Evolutionary conservation across 2,113 vertebrate genomes (phyloP), one percentile per base, ranked within the genome.

Genomic region (Procapra przewalskii): DNA sequence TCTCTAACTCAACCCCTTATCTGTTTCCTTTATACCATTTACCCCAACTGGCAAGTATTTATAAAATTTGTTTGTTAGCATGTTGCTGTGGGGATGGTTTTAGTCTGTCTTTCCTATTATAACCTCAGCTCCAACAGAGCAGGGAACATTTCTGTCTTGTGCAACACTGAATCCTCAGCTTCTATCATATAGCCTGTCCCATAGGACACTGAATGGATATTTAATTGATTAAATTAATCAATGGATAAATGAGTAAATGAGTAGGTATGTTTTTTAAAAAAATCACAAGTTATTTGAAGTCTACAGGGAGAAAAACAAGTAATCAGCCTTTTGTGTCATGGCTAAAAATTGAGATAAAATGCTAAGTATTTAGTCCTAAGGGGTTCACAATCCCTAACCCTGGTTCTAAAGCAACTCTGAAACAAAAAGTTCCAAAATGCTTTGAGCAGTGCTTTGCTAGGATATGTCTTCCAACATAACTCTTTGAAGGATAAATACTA

Each of bases 341-440:
- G 52, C 48, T 94, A 88, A 97, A 96, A 95, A 60, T 40, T 77
- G 59, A 95, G 15, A 21, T 52, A 80, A 95, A 94, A 81, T 7
- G 21, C 59, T 85, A 84, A 82, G 25, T 83, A 88, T 57, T 81
- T 90, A 79, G 64, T 55, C 77, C 43, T 84, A 45, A 67, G 4
- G 23, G 54, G 36, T 81, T 83, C 82, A 84, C 8, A 67, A 75
- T 64, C 48, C 27, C 21, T 81, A 92, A 92, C 19, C 17, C 80
- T 50, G 5, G 52, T 48, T 40, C 27, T 80, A 57, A 62, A 40
- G 27, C 29, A 94, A 82, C 62, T 89, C 17, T 86, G 88, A 93
- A 91, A 75, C 29, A 77, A 93, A 94, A 92, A 54, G 19, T 31
- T 88, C 13, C 33, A 57, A 93, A 81, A 50, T 79, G 27, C 67